Base-by-base conservation (phyloP, 2,797 vertebrate genomes). In the Gymnoscopelus microlampas region DNA sequence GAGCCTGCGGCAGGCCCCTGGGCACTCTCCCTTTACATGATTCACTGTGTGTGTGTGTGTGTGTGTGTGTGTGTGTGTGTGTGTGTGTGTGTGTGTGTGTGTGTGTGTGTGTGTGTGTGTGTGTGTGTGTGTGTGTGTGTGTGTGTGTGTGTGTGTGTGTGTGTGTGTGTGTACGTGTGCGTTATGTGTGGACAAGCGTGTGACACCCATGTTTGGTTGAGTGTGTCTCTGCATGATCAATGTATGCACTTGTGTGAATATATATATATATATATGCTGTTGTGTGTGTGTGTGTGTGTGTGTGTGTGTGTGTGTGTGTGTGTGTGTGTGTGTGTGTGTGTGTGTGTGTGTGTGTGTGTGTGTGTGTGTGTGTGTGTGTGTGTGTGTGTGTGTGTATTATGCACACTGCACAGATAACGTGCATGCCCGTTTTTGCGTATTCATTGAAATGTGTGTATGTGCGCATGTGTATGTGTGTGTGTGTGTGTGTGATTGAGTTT, bases 61-160 rank as follows among this genome's bases (percentile, higher is more conserved):
- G 15, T 56, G 29, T 55, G 15, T 39, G 32, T 58, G 39, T 29
- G 60, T 63, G 60, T 57, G 60, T 19, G 60, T 39, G 56, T 60
- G 32, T 59, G 73, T 71, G 60, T 69, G 62, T 59, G 49, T 77
- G 60, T 65, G 59, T 70, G 65, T 70, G 60, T 71, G 53, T 49
- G 71, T 32, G 56, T 68, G 54, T 58, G 68, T 62, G 53, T 57
- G 68, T 70, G 39, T 44, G 54, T 64, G 32, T 29, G 55, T 57
- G 55, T 29, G 55, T 57, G 55, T 35, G 57, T 14, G 14, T 24
- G 19, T 24, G 19, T 10, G 19, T 15, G 13, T 23, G 15, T 23
- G 19, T 9, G 2, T 53, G 63, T 35, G 74, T 60, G 61, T 13
- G 49, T n/a, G 13, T 12, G 11, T 51, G 49, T 12, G 13, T 14